Evolutionary conservation across 2,888 invertebrate genomes (phyloP).

Genomic region (Ectemnius lituratus): DNA sequence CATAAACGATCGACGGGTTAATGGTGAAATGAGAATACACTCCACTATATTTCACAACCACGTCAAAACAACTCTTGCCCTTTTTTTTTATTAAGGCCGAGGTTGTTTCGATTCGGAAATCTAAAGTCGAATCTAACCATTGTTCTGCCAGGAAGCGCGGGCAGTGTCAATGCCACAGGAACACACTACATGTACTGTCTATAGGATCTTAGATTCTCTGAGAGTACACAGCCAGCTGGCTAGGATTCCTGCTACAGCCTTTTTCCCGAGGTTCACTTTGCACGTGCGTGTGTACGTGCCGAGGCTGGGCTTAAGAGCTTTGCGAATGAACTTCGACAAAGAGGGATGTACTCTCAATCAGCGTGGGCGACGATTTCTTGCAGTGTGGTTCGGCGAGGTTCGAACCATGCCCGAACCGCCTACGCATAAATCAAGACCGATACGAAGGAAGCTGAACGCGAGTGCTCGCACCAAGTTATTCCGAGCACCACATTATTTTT

Average conservation of each 20-base stretch:
- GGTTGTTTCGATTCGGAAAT: slow-evolving; percentile 18
- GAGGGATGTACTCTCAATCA: slow-evolving; percentile 70
- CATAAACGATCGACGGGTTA: slow-evolving; percentile 6
- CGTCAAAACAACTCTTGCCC: no score
- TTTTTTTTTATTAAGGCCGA: background rate
- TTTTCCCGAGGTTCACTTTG: slow-evolving; percentile 16
- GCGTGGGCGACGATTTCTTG: slow-evolving; percentile 67
- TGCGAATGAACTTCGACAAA: slow-evolving; percentile 43
- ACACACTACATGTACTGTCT: slow-evolving; percentile 8
- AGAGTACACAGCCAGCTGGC: slow-evolving; percentile 13
- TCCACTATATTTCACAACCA: no score
- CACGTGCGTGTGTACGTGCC: slow-evolving; percentile 14
- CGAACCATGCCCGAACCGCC: slow-evolving; percentile 45
- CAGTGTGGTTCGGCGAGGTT: slow-evolving; percentile 25
- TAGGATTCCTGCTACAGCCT: background rate
- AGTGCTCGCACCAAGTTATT: slow-evolving; percentile 24
- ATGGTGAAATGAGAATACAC: background rate
- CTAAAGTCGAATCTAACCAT: slow-evolving; percentile 23
- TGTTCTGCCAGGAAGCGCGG: slow-evolving; percentile 16
- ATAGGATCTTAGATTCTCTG: slow-evolving; percentile 33
- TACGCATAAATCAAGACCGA: slow-evolving; percentile 53
- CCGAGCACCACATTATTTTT: slow-evolving; percentile 17
- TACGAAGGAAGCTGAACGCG: slow-evolving; percentile 7
- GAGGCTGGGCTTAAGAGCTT: background rate
- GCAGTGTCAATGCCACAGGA: slow-evolving; percentile 60